These are phyloP conservation scores for Chaetops frenatus DNA, from an alignment of 2,113 vertebrate genomes.

Conservation along the genomic window DNA sequence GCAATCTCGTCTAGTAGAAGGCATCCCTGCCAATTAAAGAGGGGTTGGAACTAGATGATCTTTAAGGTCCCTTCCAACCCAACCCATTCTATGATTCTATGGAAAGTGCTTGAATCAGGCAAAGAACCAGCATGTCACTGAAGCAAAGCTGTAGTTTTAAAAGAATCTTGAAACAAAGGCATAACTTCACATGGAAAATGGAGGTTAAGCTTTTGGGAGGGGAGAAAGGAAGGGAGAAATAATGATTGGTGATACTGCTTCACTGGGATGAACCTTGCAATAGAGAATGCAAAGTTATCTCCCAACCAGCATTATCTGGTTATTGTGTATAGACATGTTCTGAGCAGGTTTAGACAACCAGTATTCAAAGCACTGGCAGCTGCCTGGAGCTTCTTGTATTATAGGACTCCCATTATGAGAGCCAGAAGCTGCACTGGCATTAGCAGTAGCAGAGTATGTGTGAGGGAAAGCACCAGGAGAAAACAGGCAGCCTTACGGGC, in stretches of 20 bases:
- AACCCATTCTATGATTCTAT: background rate
- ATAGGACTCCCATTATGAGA: background rate
- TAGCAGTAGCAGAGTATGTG: background rate
- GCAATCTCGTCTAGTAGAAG: background rate
- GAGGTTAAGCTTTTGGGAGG: background rate
- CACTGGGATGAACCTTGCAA: background rate
- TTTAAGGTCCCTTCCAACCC: background rate
- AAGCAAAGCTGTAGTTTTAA: background rate
- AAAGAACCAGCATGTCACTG: background rate
- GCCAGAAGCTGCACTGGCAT: background rate
- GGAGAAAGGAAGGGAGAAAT: background rate
- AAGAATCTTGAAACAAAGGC: background rate
- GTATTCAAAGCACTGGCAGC: background rate
- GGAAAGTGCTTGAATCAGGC: background rate
- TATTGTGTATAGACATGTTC: slow-evolving; percentile 3
- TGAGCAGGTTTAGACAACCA: slow-evolving; percentile 4
- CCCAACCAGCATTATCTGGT: background rate
- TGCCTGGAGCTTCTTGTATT: background rate
- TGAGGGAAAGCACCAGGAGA: background rate
- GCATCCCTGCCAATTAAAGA: background rate
- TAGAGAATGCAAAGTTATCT: background rate
- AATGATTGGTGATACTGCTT: background rate
- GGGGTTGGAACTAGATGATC: background rate
- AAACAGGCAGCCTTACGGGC: background rate
- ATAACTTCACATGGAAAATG: background rate